Base-by-base conservation (phyloP, 1,140 invertebrate species). In the Drosophila sp. region DNA sequence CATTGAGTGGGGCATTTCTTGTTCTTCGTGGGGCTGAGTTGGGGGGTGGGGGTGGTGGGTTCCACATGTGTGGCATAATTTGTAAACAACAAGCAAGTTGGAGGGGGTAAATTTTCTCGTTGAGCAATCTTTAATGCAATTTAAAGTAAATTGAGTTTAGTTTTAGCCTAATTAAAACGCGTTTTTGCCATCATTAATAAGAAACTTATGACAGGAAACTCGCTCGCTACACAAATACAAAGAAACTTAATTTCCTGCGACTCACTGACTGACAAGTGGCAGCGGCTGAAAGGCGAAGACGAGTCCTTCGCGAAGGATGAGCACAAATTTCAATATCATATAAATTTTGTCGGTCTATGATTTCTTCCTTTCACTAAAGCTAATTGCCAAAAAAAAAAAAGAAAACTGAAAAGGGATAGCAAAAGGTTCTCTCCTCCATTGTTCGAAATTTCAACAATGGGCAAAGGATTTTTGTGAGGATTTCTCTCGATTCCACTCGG, bases 21-120 rank as follows among this genome's bases (percentile, higher is more conserved):
- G 35, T 38, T 38, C 33, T 7, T 8, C 27, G 27, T 25, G 8
- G 25, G 8, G 25, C 7, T 27, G 7, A 50, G 23, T 3, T 2
- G 6, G 2, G 27, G 30, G 0, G 8, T 7, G 25, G 23, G 33
- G 7, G 25, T 10, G 23, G 54, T n/a, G 7, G 41, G 3, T 25
- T 50, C 38, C 71, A 65, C 83, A 87, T 87, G 64, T 87, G 83
- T 76, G 66, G 72, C 81, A 66, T 47, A 70, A 74, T 77, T 79
- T 66, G 63, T 60, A 40, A 60, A 4, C 41, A 35, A 50, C 65
- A 70, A 33, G 17, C 40, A 23, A 41, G 17, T 33, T 35, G 29
- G 25, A 57, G 32, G 57, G 40, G 44, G 55, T 65, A 62, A 17
- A 17, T 17, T 17, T 17, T 44, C 56, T 66, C 3, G 44, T 50